Evolutionary conservation across 2,888 invertebrate species (phyloP).

Genomic region (Deilephila porcellus): DNA sequence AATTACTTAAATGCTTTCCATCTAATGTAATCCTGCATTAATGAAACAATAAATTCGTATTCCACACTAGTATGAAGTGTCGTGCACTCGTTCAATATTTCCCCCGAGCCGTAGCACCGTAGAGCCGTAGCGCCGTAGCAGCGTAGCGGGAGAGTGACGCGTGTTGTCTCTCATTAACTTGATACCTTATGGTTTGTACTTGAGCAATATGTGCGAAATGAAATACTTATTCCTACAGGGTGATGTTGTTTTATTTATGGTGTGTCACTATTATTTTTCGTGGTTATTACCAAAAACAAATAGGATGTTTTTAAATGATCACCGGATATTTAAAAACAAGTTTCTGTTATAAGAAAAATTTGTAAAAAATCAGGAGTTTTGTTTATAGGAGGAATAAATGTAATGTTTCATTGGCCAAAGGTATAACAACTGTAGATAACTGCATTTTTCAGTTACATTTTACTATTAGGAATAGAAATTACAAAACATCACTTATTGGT

Average conservation of each 20-base stretch:
- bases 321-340: too few relatives aligned
- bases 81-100: conserved; percentile 55
- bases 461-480: too few relatives aligned
- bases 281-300: too few relatives aligned
- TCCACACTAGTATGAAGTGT: conserved; percentile 50
- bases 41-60: conserved; percentile 79
- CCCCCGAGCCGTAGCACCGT: conserved; percentile 47
- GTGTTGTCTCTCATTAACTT: conserved; percentile 80
- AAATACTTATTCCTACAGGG: conserved; percentile 55
- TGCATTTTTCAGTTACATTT: too few relatives aligned
- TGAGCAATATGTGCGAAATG: conserved; percentile 71
- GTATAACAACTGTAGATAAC: too few relatives aligned
- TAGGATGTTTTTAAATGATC: too few relatives aligned
- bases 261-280: not conserved
- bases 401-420: too few relatives aligned
- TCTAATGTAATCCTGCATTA: conserved; percentile 62
- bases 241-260: not conserved
- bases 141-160: conserved; percentile 56
- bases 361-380: too few relatives aligned
- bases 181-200: conserved; percentile 76
- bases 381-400: too few relatives aligned
- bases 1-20: conserved; percentile 34
- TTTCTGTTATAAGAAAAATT: too few relatives aligned
- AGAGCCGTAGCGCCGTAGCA: not conserved
- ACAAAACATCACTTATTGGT: too few relatives aligned